These are phyloP conservation scores for Cyprinodon tularosa DNA, from an alignment of 2,113 vertebrate species.

Conservation along the genomic window DNA sequence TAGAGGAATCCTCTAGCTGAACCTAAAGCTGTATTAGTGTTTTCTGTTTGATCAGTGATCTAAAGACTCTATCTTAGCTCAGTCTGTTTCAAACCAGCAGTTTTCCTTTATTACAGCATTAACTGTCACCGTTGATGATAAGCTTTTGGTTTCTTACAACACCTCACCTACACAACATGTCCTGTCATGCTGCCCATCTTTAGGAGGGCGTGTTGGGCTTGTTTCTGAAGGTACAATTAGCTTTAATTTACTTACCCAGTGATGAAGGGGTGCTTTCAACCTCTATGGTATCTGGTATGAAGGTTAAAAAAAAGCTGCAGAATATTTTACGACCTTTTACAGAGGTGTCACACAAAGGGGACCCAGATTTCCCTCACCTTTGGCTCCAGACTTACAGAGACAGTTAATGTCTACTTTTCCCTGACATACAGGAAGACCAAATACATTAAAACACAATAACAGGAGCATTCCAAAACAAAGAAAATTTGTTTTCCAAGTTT, in stretches of 20 bases:
- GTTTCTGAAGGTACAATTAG: constrained; percentile 65
- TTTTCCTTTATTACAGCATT: constrained; percentile 46
- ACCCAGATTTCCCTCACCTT: background rate
- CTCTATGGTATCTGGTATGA: constrained; percentile 51
- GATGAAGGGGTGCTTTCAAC: constrained; percentile 52
- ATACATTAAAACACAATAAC: no score
- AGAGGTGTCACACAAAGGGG: background rate
- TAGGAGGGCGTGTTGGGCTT: constrained; percentile 49
- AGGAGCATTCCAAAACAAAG: no score
- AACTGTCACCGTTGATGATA: constrained; percentile 35
- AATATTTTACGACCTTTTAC: background rate
- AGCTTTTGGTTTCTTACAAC: constrained; percentile 19
- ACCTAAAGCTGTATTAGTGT: background rate
- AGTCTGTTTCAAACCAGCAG: constrained; percentile 38
- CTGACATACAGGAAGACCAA: background rate
- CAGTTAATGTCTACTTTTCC: no score
- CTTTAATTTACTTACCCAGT: constrained; percentile 62
- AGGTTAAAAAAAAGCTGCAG: background rate
- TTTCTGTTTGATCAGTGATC: constrained; percentile 27
- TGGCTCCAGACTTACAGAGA: background rate
- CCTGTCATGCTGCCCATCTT: constrained; percentile 53
- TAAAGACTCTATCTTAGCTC: constrained; percentile 9
- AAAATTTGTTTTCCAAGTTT: no score
- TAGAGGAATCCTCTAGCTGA: background rate
- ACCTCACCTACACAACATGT: constrained; percentile 66